These are phyloP conservation scores for Arbacia lixula DNA, from an alignment of 53 echinoderm and acorn worm genomes.

Conservation along the genomic window DNA sequence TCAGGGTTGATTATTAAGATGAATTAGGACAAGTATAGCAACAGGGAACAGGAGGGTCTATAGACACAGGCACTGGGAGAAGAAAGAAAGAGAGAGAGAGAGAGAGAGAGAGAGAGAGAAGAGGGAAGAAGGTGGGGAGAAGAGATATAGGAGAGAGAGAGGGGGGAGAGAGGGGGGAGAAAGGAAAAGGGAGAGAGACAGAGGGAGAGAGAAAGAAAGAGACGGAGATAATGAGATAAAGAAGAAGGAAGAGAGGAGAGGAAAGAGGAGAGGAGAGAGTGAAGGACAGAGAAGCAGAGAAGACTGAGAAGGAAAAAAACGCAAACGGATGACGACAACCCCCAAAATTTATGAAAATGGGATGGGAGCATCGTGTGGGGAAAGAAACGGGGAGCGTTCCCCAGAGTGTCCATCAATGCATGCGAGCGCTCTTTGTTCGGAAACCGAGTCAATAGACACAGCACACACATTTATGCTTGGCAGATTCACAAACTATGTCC, in stretches of 20 bases:
- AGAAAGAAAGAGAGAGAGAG: background rate
- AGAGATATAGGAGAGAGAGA: background rate
- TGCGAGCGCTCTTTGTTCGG: constrained; percentile 37
- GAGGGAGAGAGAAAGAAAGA: constrained; percentile 4
- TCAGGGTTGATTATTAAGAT: constrained; percentile 27
- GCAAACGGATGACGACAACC: constrained; percentile 13
- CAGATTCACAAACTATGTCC: constrained; percentile 52
- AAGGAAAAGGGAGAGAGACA: background rate
- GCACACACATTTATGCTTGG: constrained; percentile 56
- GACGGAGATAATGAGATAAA: background rate
- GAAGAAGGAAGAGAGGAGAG: no score
- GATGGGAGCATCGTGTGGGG: background rate
- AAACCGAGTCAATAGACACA: constrained; percentile 38
- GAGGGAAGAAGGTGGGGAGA: background rate
- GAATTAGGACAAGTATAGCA: constrained; percentile 39
- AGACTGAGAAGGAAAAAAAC: background rate
- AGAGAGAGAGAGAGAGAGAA: constrained; percentile 10
- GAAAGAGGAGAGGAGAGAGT: no score
- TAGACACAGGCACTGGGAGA: constrained; percentile 13
- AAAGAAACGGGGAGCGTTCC: constrained; percentile 14
- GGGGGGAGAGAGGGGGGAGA: background rate
- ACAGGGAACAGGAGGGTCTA: constrained; percentile 26
- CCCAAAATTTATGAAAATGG: constrained; percentile 29
- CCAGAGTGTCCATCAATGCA: constrained; percentile 32
- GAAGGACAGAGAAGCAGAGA: background rate